Percentiles rank a stretch among this genome's conserved stretches.
phyloP scores from a whole-genome alignment of 2,797 vertebrate species.

The Aotus griseimembra region DNA sequence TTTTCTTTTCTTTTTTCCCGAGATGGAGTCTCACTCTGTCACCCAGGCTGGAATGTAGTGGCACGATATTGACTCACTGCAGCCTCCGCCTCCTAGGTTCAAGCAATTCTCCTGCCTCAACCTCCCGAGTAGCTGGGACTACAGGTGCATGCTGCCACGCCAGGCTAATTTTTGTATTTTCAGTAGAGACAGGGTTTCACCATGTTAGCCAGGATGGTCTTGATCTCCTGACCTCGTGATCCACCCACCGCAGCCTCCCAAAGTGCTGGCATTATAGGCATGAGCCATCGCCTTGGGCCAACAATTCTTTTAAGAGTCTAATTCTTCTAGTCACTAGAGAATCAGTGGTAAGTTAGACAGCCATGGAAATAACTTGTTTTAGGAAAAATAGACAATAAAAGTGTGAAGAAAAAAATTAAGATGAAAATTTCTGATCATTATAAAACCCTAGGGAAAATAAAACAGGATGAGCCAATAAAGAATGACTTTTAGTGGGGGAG shows the following conservation, averaged over 20 bases:
- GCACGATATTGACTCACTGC: not conserved
- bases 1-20: not conserved
- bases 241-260: too few relatives aligned
- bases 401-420: not conserved
- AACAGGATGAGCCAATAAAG: not conserved
- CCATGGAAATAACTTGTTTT: not conserved
- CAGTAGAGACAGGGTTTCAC: not conserved
- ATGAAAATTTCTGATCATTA: not conserved
- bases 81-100: not conserved
- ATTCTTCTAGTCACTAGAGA: not conserved
- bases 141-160: fast-evolving
- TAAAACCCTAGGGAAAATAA: not conserved
- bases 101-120: not conserved
- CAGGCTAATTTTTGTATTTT: not conserved
- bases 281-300: not conserved
- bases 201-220: not conserved
- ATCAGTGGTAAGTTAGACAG: not conserved
- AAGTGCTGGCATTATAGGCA: not conserved
- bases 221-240: not conserved
- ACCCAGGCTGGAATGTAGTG: not conserved
- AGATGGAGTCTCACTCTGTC: not conserved
- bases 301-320: slow-evolving; percentile 22
- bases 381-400: not conserved
- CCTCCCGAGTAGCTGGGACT: not conserved
- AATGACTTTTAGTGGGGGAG: not conserved